phyloP scores from a whole-genome alignment of 2,888 invertebrate genomes.

The Trilocha varians region DNA sequence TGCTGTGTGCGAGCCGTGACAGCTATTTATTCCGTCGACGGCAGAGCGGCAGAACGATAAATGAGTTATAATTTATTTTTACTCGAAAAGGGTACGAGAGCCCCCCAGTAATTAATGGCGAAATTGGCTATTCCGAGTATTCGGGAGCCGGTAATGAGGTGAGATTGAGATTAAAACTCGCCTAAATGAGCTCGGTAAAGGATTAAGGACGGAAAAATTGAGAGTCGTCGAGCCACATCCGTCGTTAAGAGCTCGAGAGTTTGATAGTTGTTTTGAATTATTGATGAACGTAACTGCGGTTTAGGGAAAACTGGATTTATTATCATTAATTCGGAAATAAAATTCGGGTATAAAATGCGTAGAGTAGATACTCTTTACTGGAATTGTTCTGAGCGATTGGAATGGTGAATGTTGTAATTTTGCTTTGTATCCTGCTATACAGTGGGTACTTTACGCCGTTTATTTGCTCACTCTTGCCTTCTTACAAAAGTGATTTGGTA shows the following conservation, averaged over 20 bases:
- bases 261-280: conserved; percentile 36
- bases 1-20: conserved; percentile 45
- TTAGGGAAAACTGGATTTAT: not conserved
- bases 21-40: conserved; percentile 46
- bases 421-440: no score
- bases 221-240: conserved; percentile 32
- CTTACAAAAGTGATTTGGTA: no score
- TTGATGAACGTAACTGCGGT: conserved; percentile 18
- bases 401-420: no score
- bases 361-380: no score
- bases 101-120: conserved; percentile 65
- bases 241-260: conserved; percentile 24
- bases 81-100: conserved; percentile 62
- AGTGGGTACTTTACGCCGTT: no score
- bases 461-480: no score
- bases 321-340: not conserved
- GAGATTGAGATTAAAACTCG: conserved; percentile 70
- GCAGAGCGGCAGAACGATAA: conserved; percentile 45
- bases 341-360: not conserved
- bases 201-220: conserved; percentile 49
- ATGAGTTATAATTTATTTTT: conserved; percentile 73
- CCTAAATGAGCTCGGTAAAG: conserved; percentile 60
- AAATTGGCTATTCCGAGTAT: conserved; percentile 71
- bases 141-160: conserved; percentile 68
- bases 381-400: no score